Evolutionary conservation across 2,888 invertebrate genomes (phyloP), one percentile per base, ranked within the genome.

Genomic region (Odontothrips loti): DNA sequence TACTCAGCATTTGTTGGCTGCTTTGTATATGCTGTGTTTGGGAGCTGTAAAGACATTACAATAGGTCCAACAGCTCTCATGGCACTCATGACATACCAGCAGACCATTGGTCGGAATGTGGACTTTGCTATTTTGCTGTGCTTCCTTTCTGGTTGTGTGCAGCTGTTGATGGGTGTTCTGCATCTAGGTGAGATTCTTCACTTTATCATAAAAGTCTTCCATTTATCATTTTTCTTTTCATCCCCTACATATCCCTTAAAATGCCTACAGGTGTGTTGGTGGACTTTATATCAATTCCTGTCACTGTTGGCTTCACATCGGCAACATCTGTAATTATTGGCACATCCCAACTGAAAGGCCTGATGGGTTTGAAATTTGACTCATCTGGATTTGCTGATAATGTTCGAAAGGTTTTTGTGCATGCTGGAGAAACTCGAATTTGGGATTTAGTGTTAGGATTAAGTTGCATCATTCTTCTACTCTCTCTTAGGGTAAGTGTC

Each of bases 1-100:
- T 98, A 98, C 89, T 96, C 97, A 0, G 95, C 97, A 0, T 98
- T 98, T 88, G 91, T 96, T 88, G 97, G 97, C 1, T 96, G 97
- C 85, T 95, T 98, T 87, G 91, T 98, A 68, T 98, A 98, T 88
- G 92, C 94, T 80, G 87, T 97, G 82, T 92, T 98, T 84, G 98
- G 98, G 47, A 95, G 96, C 80, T 94, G 94, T 86, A 94, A 94
- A 84, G 95, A 95, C 86, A 95, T 95, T 82, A 95, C 95, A 10
- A 92, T 95, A 82, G 95, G 98, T 11, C 97, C 98, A 3, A 97
- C 97, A 0, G 97, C 98, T n/a, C 90, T 97, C 81, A 92, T 98
- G 91, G 94, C 97, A 0, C 90, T 98, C 51, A 95, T 98, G 94
- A 97, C 96, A 0, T 92, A 93, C 85, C 92, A 94, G 86, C 93